Conservation (phyloP, 2,888 invertebrate genomes). For the Ophion costatus region DNA sequence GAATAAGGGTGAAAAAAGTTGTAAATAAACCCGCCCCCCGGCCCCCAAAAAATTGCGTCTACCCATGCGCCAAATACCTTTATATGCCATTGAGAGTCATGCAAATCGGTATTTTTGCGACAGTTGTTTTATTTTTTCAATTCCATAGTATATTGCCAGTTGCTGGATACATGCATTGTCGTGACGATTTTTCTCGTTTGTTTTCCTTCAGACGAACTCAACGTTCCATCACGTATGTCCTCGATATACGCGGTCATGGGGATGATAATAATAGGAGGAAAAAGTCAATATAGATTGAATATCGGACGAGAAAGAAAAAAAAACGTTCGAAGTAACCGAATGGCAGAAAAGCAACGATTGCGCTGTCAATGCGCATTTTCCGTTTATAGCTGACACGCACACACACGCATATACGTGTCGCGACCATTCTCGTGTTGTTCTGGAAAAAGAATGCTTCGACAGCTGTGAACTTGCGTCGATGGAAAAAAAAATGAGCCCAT, state of each 20-base stretch:
- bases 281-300: conserved; percentile 27
- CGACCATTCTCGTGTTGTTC: not conserved
- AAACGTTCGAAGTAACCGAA: conserved; percentile 29
- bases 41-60: no score
- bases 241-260: not conserved
- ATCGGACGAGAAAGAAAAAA: conserved; percentile 13
- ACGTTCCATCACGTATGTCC: not conserved
- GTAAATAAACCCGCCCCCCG: no score
- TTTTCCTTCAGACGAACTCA: conserved; percentile 22
- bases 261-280: conserved; percentile 9
- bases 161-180: not conserved
- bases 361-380: conserved; percentile 53
- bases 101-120: not conserved
- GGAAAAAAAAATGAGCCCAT: not conserved
- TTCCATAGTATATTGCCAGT: not conserved
- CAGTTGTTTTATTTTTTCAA: not conserved
- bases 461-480: not conserved
- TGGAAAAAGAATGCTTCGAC: not conserved
- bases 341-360: conserved; percentile 62
- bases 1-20: no score
- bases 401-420: not conserved
- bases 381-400: conserved; percentile 7
- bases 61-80: no score
- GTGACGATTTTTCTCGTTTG: not conserved
- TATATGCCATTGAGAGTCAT: not conserved